Conservation (phyloP, 2,113 vertebrate genomes). For the Hippocampus barbouri region DNA sequence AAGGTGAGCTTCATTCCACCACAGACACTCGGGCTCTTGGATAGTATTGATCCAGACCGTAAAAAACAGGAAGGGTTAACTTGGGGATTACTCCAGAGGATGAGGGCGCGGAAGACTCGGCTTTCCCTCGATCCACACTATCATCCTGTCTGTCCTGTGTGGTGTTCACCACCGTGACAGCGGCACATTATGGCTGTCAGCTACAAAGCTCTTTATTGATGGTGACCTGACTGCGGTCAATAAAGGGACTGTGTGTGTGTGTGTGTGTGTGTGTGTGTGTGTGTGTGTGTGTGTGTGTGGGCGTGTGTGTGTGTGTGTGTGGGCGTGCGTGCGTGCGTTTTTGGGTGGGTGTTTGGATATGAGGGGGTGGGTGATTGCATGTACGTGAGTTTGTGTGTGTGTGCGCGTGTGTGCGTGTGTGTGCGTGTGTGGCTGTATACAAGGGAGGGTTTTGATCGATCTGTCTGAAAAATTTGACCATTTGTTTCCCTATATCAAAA, state of each 20-base stretch:
- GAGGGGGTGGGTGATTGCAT: neutral
- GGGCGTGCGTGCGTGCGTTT: neutral
- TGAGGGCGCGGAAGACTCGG: slow-evolving; percentile 31
- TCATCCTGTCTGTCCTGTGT: slow-evolving; percentile 20
- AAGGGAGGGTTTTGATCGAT: neutral
- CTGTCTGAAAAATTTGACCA: too few species aligned
- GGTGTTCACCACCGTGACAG: neutral
- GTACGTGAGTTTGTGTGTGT: too few species aligned
- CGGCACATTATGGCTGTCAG: slow-evolving; percentile 6
- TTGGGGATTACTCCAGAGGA: slow-evolving; percentile 30
- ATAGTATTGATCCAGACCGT: slow-evolving; percentile 37
- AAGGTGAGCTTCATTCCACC: slow-evolving; percentile 34
- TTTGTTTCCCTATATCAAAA: too few species aligned
- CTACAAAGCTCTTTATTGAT: slow-evolving; percentile 25
- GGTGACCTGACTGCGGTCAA: slow-evolving; percentile 21
- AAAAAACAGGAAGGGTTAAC: slow-evolving; percentile 28
- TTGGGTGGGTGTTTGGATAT: too few species aligned
- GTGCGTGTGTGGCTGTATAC: neutral
- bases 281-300: too few species aligned
- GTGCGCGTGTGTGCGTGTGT: neutral
- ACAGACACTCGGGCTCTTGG: slow-evolving; percentile 14
- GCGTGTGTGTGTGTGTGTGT: slow-evolving; percentile 29
- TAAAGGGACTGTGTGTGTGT: slow-evolving; percentile 6
- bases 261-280: too few species aligned
- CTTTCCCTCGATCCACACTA: slow-evolving; percentile 26